phyloP scores from a whole-genome alignment of 2,113 vertebrate species.

The Herpetotheres cachinnans region DNA sequence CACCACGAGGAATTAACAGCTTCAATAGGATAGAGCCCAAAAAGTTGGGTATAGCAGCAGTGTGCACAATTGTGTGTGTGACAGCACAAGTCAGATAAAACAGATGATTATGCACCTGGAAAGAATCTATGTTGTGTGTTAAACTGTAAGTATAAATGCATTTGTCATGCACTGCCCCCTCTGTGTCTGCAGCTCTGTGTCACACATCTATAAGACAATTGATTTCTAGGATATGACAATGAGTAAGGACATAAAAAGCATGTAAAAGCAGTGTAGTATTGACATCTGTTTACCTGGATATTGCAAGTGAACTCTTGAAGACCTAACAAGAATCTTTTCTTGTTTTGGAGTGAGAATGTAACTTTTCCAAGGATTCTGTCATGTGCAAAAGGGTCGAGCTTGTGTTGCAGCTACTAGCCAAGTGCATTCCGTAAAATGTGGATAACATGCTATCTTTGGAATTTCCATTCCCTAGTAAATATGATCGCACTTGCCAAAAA shows the following conservation, averaged over 20 bases:
- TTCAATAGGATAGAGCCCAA: background rate
- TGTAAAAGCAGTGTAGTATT: accelerated
- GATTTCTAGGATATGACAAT: background rate
- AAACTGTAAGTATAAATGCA: background rate
- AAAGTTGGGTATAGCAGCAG: background rate
- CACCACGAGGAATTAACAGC: background rate
- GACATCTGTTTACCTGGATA: accelerated
- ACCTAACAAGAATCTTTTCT: background rate
- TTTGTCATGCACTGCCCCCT: background rate
- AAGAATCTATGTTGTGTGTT: background rate
- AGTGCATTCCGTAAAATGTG: background rate
- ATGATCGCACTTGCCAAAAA: background rate
- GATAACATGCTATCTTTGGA: background rate
- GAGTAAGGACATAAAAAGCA: background rate
- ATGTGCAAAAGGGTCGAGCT: background rate
- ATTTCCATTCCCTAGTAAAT: background rate
- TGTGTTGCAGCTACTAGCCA: background rate
- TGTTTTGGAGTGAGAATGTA: background rate
- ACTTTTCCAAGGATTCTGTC: background rate
- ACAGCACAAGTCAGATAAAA: background rate
- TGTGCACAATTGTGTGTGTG: background rate
- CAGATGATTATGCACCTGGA: background rate
- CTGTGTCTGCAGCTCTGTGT: background rate
- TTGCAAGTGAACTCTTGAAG: background rate
- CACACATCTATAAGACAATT: accelerated